Conservation (phyloP, 2,113 vertebrate genomes). For the Prietella phreatophila region DNA sequence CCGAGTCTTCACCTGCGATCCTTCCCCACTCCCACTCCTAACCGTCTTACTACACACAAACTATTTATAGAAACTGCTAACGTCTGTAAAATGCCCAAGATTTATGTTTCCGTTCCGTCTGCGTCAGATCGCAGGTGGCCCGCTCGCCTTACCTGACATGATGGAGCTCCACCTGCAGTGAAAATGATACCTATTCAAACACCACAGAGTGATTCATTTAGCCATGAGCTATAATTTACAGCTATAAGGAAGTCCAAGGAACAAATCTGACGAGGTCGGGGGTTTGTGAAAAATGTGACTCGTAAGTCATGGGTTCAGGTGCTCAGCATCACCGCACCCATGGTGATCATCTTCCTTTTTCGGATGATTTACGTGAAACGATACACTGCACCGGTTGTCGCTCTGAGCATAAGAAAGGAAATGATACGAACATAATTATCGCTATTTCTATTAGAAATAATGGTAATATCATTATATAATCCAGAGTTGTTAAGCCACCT, state of each 20-base stretch:
- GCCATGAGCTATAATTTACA: constrained; percentile 38
- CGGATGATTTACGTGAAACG: background rate
- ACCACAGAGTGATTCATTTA: constrained; percentile 34
- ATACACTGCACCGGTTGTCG: background rate
- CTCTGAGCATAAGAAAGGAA: background rate
- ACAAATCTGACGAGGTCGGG: constrained; percentile 41
- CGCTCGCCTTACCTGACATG: constrained; percentile 34
- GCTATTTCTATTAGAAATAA: background rate
- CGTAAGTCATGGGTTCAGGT: constrained; percentile 10
- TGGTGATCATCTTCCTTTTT: background rate
- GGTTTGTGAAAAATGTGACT: constrained; percentile 3
- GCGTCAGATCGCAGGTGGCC: constrained; percentile 32
- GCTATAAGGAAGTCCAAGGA: constrained; percentile 39
- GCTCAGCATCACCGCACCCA: background rate
- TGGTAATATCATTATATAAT: background rate
- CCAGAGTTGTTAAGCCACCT: background rate
- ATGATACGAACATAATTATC: background rate
- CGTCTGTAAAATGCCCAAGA: background rate
- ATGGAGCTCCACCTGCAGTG: constrained; percentile 32
- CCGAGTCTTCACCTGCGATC: background rate
- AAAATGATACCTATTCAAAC: constrained; percentile 44
- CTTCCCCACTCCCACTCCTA: background rate
- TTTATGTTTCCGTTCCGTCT: constrained; percentile 28
- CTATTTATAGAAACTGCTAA: constrained; percentile 34
- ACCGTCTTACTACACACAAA: background rate